Conservation (phyloP, 2,797 vertebrate genomes). For the Myotis planiceps region DNA sequence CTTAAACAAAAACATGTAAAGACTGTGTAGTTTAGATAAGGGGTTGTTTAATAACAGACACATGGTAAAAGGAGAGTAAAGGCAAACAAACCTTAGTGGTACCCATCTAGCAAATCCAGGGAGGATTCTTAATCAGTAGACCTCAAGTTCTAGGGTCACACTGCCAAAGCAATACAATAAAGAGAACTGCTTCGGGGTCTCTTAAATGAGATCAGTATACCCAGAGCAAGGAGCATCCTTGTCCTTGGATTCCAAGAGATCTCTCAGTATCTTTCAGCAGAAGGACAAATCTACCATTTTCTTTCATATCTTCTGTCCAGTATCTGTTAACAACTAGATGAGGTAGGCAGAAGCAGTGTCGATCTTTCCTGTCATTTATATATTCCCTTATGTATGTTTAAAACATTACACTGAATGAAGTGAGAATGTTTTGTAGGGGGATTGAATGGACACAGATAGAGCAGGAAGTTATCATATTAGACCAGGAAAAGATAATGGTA, state of each 20-base stretch:
- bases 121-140: neutral
- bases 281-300: neutral
- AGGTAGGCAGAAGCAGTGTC: neutral
- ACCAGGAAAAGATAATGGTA: neutral
- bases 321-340: neutral
- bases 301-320: neutral
- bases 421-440: neutral
- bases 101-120: neutral
- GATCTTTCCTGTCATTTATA: slow-evolving; percentile 23
- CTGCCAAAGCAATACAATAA: neutral
- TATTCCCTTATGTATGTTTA: neutral
- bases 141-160: slow-evolving; percentile 2
- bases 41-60: neutral
- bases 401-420: neutral
- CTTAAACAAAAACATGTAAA: neutral
- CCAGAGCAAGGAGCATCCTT: neutral
- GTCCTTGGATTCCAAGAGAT: neutral
- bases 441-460: neutral
- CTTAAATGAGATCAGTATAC: neutral
- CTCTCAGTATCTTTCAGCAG: neutral
- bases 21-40: neutral
- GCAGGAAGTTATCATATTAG: neutral
- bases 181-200: neutral
- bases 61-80: neutral
- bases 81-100: neutral